Evolutionary conservation across 2,797 vertebrate species (phyloP), one percentile per base, ranked within the genome.

Genomic region (Clarias laeviceps): DNA sequence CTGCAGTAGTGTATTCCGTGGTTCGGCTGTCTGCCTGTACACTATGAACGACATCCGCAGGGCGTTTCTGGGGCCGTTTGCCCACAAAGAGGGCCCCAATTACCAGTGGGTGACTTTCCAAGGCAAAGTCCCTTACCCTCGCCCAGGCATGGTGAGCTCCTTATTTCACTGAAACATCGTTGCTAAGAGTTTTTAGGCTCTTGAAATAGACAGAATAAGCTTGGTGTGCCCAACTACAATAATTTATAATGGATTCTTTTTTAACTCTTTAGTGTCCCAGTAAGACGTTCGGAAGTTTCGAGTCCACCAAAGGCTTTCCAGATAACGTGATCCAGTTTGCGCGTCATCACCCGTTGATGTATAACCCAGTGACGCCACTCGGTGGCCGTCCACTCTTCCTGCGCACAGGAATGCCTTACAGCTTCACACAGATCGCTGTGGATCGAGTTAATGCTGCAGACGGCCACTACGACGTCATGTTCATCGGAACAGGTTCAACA

Each of bases 31-130:
- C 87, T 99, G 98, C 7, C 90, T 97, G 79, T 99, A 99, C 93
- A 97, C 96, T 90, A 99, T 99, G 98, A 97, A 96, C 0, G 98
- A 99, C 86, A 96, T 99, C 89, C 97, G 98, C 37, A 95, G 98
- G 87, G 97, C 98, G 72, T 99, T 99, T 94, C 94, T 99, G 94
- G 98, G 98, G 83, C 98, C 98, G 18, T 99, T 99, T 11, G 98
- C 98, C 0, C 98, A 99, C 94, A 99, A 99, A 93, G 98, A 99
- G 91, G 98, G 98, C 68, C 97, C 98, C 84, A 97, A 96, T 92
- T 99, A 99, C 91, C 98, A 99, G 93, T 99, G 98, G 98, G 96
- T 99, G 89, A 96, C 98, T 0, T 99, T 97, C 91, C 98, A 98
- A 93, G 98, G 97, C 15, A 98, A 98, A 1, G 98, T 99, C 69